Conservation (phyloP, 2,797 vertebrate species). For the Acrossocheilus fasciatus region DNA sequence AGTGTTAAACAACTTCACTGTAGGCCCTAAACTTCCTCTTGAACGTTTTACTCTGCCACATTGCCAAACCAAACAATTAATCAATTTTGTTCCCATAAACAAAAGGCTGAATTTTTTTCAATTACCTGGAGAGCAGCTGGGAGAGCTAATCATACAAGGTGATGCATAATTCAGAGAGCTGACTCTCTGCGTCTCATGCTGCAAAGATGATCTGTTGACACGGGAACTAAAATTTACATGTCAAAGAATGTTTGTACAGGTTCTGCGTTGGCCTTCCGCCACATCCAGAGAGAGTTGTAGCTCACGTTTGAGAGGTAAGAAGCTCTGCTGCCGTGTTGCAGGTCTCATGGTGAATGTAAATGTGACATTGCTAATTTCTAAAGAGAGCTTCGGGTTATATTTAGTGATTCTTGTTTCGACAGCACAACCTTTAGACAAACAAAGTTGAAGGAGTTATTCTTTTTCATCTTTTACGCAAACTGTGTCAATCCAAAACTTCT, state of each 20-base stretch:
- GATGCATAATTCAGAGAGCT: constrained; percentile 61
- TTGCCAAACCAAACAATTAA: constrained; percentile 57
- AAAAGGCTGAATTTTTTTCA: constrained; percentile 48
- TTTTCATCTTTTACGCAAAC: neutral
- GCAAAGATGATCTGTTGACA: constrained; percentile 46
- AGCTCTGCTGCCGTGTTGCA: constrained; percentile 7
- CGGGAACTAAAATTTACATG: constrained; percentile 64
- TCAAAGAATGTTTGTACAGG: constrained; percentile 66
- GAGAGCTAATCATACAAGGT: constrained; percentile 55
- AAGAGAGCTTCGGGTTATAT: constrained; percentile 9
- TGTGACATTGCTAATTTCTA: constrained; percentile 23
- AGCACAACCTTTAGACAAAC: neutral
- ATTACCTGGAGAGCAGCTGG: constrained; percentile 54
- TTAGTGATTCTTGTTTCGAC: constrained; percentile 22
- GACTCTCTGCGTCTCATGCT: constrained; percentile 27
- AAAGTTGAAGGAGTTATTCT: neutral
- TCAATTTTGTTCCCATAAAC: constrained; percentile 52
- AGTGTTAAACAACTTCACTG: neutral
- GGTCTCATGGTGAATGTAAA: constrained; percentile 22
- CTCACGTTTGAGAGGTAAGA: constrained; percentile 40
- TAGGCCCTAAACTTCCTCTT: constrained; percentile 4
- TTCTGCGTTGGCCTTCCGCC: constrained; percentile 44
- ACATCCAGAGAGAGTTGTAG: constrained; percentile 49
- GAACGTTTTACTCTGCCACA: constrained; percentile 31
- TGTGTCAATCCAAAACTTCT: neutral